Base-by-base conservation (phyloP, 1,140 invertebrate species). In the Hestina assimilis region DNA sequence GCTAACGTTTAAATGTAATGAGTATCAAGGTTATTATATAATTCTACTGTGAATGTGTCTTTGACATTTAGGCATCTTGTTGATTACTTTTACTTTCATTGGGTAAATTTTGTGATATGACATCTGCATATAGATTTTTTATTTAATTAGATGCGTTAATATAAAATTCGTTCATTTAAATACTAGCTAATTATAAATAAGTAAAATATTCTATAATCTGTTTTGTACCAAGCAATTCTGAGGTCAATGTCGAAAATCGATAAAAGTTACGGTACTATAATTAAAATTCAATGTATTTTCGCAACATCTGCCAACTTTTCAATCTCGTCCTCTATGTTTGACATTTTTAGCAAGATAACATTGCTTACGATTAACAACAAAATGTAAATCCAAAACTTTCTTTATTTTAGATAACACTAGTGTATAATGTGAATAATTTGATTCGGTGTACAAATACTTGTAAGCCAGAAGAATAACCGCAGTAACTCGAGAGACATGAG, bases 41-140 rank as follows among this genome's bases (percentile, higher is more conserved):
- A 75, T 63, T 67, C 14, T 46, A 58, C 56, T 66, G 70, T 69
- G 70, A 72, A 69, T 69, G 61, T 74, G 60, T 61, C 59, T 69
- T 71, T 72, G 76, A 75, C 73, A 63, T 72, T 63, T 52, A 47
- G 46, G 46, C 61, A 65, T 51, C 53, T 67, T 75, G 66, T 69
- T 71, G 60, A 75, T 64, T 66, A 75, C 70, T 75, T 72, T 75
- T 75, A 72, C 67, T 70, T 66, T 66, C 64, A 46, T 72, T 59
- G 50, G 43, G 29, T 59, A 55, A 63, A 55, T 48, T 64, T 63
- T 45, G 38, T 63, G 51, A 45, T 54, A 35, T 29, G 38, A 48
- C 54, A 59, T 54, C 38, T 60, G 40, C 31, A 41, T 41, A 14
- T 42, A 14, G 42, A 50, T 11, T 51, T 58, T 41, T 24, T 12